These are phyloP conservation scores for Hyperoodon ampullatus DNA, from an alignment of 2,113 vertebrate species.

Conservation along the genomic window DNA sequence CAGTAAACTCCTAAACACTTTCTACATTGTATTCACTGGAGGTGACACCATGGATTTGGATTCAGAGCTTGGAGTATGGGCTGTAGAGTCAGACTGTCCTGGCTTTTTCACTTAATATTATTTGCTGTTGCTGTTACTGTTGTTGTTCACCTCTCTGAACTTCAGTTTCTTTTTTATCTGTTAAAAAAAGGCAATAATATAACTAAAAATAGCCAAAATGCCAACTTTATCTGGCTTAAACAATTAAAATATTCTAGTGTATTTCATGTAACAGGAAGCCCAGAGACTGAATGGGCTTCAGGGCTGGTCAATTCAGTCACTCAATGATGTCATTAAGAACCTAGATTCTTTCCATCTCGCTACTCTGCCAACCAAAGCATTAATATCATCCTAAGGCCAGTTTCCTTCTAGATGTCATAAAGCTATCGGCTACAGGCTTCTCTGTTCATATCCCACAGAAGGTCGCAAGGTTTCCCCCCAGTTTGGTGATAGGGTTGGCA, in stretches of 20 bases:
- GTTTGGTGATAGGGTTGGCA: not conserved
- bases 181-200: not conserved
- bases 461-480: not conserved
- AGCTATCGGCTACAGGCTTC: not conserved
- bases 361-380: not conserved
- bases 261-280: not conserved
- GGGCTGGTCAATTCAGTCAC: not conserved
- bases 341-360: not conserved
- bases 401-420: not conserved
- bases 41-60: too few relatives aligned
- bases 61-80: not conserved
- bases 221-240: not conserved
- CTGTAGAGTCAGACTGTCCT: not conserved
- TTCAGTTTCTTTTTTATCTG: not conserved
- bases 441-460: not conserved
- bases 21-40: not conserved
- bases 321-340: not conserved
- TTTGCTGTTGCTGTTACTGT: not conserved
- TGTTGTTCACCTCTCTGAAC: not conserved
- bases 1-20: not conserved
- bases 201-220: not conserved
- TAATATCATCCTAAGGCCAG: not conserved
- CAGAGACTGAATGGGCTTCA: not conserved
- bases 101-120: not conserved
- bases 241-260: not conserved